Conservation (phyloP, 2,888 invertebrate species). For the Campoplex nolae region DNA sequence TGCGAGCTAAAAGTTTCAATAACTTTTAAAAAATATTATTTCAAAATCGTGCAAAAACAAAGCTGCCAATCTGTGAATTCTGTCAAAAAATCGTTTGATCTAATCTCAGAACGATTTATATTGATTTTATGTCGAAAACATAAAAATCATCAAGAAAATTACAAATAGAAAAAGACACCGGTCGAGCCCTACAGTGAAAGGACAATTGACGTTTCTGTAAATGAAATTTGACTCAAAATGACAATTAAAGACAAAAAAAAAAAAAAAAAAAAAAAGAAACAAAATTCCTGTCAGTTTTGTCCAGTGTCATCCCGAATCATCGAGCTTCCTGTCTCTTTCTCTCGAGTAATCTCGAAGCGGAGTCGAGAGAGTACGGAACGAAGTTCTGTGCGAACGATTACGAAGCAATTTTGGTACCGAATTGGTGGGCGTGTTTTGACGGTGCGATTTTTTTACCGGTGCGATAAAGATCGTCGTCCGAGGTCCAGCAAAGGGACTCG, state of each 20-base stretch:
- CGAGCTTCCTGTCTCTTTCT: conserved; percentile 1
- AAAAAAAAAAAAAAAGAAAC: not conserved
- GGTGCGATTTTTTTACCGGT: conserved; percentile 64
- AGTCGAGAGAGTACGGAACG: conserved; percentile 8
- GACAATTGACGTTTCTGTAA: not conserved
- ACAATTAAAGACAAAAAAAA: not conserved
- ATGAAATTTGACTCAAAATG: not conserved
- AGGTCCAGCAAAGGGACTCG: conserved; percentile 7
- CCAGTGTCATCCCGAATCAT: not conserved
- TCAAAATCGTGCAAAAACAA: not conserved
- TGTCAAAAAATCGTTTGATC: not conserved
- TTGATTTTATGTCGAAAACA: too few relatives aligned
- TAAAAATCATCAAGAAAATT: too few relatives aligned
- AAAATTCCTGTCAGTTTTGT: too few relatives aligned
- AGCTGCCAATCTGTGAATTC: not conserved
- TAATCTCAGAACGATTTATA: too few relatives aligned
- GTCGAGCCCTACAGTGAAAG: not conserved
- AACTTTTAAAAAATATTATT: not conserved
- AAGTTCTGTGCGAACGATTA: conserved; percentile 57
- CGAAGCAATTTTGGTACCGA: conserved; percentile 66
- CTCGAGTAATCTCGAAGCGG: conserved; percentile 21
- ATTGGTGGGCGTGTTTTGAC: conserved; percentile 70
- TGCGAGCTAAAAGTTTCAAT: not conserved
- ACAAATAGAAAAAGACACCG: not conserved
- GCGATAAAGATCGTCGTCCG: conserved; percentile 50